phyloP scores from a whole-genome alignment of 2,888 invertebrate species.

The Aporophyla lueneburgensis region DNA sequence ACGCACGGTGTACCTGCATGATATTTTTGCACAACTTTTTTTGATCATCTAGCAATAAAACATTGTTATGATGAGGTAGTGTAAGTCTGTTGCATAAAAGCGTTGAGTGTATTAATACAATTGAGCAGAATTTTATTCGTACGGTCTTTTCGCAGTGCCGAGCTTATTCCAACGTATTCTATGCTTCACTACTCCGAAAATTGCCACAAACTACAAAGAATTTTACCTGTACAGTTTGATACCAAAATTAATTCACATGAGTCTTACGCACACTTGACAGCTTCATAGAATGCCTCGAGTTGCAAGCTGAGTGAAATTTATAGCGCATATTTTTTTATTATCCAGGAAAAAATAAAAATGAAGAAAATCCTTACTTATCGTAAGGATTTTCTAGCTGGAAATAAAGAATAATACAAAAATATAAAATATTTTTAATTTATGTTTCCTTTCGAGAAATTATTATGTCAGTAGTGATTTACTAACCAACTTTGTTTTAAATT shows the following conservation, averaged over 20 bases:
- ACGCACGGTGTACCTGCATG: constrained; percentile 16
- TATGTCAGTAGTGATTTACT: not conserved
- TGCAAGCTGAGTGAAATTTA: constrained; percentile 3
- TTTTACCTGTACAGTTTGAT: constrained; percentile 5
- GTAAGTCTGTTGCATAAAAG: not conserved
- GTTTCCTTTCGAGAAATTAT: not conserved
- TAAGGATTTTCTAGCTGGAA: not conserved
- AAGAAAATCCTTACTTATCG: too few species aligned
- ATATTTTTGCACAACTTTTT: constrained; percentile 33
- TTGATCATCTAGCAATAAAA: constrained; percentile 15
- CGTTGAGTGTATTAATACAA: not conserved
- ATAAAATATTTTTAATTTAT: not conserved
- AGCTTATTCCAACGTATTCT: not conserved
- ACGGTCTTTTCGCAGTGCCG: not conserved
- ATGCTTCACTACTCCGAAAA: not conserved
- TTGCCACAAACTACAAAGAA: not conserved
- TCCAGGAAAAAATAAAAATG: not conserved
- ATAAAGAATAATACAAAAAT: not conserved
- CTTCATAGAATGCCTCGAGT: constrained; percentile 3
- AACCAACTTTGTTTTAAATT: constrained; percentile 10
- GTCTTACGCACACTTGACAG: not conserved
- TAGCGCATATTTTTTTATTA: not conserved
- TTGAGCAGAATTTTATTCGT: not conserved
- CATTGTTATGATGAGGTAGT: not conserved
- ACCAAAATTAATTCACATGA: not conserved